These are phyloP conservation scores for Trinectes maculatus DNA, from an alignment of 2,113 vertebrate species.

Conservation along the genomic window DNA sequence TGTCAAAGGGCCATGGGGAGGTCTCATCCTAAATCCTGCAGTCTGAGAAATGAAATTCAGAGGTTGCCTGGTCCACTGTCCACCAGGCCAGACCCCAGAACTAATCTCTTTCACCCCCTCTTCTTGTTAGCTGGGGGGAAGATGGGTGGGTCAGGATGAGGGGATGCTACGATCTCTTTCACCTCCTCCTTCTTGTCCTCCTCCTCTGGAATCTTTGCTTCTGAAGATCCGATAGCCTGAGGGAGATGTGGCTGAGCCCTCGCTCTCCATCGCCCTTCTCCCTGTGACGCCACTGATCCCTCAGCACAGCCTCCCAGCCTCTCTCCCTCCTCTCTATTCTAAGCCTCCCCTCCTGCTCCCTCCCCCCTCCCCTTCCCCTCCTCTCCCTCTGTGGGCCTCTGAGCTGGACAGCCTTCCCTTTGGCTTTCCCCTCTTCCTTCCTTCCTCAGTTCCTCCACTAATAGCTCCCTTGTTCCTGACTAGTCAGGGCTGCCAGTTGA, in stretches of 20 bases:
- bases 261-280: conserved; percentile 32
- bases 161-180: conserved; percentile 31
- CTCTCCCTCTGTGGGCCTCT: conserved; percentile 68
- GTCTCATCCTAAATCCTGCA: conserved; percentile 64
- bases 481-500: conserved; percentile 85
- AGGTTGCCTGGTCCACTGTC: conserved; percentile 65
- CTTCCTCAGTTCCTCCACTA: conserved; percentile 84
- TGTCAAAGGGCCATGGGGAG: conserved; percentile 61
- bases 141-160: conserved; percentile 11
- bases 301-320: conserved; percentile 74
- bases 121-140: conserved; percentile 26
- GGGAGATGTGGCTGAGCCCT: conserved; percentile 68
- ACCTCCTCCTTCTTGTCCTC: conserved; percentile 44
- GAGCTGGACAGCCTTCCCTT: conserved; percentile 83
- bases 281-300: conserved; percentile 68
- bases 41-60: conserved; percentile 67
- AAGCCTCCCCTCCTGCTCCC: conserved; percentile 75
- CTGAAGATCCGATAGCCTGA: conserved; percentile 67
- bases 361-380: conserved; percentile 60
- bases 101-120: conserved; percentile 78
- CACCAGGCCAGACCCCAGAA: conserved; percentile 68
- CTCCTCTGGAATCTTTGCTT: conserved; percentile 52
- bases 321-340: conserved; percentile 70
- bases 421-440: conserved; percentile 88
- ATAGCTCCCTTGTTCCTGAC: conserved; percentile 88